Evolutionary conservation across 2,888 invertebrate species (phyloP), one percentile per base, ranked within the genome.

Genomic region (Horisme vitalbata): DNA sequence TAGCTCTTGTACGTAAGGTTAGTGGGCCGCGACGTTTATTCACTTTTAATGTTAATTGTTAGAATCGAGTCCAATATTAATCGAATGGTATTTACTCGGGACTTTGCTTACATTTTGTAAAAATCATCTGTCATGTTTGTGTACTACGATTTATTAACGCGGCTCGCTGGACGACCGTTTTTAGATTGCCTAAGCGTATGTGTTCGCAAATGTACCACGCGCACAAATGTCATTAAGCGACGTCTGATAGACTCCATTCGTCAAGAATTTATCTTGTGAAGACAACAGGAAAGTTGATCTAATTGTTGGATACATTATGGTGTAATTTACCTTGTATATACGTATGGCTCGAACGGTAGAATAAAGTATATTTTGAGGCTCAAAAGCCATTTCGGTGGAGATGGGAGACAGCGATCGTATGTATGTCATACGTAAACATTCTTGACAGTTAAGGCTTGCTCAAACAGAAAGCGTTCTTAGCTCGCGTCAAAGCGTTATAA

Each of bases 271-370:
- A 75, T 44, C 41, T 41, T 46, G 49, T 50, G 45, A 43, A 44
- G 45, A 8, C 23, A 75, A 60, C 77, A 75, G 69, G 69, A 77
- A 70, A 68, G 67, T 68, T 75, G 77, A 72, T 78, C 77, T 71
- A 77, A 71, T 76, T 74, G 79, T 81, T 84, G 79, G 65, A 79
- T 76, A 78, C 73, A 74, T 74, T 74, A 74, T 73, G 65, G 71
- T 84, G 81, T 85, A 83, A 82, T 82, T 79, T 75, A 85, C 75
- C 79, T 77, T 86, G 88, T 88, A 88, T 73, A 87, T 86, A 88
- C 87, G 88, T 88, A 86, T 85, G 87, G 80, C 86, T 69, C 70
- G 79, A 74, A 70, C 68, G 74, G 73, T 81, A 78, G 75, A 61
- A 65, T 75, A 68, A 66, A 71, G 72, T 70, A 78, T 82, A 79